Base-by-base conservation (phyloP, 2,113 vertebrate genomes). In the Archilochus colubris region DNA sequence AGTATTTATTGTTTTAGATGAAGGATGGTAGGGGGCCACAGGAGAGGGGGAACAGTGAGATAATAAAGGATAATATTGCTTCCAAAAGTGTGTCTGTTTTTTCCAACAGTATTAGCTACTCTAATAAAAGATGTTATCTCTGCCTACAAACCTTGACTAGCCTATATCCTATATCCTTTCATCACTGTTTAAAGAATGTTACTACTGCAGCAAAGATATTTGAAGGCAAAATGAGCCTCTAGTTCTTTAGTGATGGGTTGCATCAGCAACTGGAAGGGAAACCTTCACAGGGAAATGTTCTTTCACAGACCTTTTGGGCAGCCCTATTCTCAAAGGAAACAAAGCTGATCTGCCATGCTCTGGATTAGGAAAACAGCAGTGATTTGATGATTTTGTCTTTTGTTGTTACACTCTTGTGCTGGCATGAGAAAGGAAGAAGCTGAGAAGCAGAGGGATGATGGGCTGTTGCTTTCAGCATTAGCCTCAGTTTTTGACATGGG, bases 1-100 rank as follows among this genome's bases (percentile, higher is more conserved):
- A 94, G 95, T 92, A 95, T 96, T 96, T 93, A 95, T 96, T 96
- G 95, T 96, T 96, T 91, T 80, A 94, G 91, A 95, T 92, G 95
- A 94, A 78, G 86, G 95, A 96, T 96, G 91, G 88, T 96, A 91
- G 57, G 18, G 61, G 73, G 57, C 88, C 80, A 86, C 48, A 78
- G 66, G 33, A 50, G 86, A 95, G 64, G 53, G 38, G 24, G 80
- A 93, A 57, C 53, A 81, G 73, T 75, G 63, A 95, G 91, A 92
- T 94, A 92, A 93, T 96, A 93, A 93, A 90, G 82, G 88, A 78
- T 95, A 95, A 88, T 93, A 96, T 92, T 92, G 91, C 96, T 95
- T 96, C 94, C 91, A 96, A 95, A 95, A 96, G 63, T 21, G 85
- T 90, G 88, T 86, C 92, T 96, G 86, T 6, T 91, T 96, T 96